These are phyloP conservation scores for Drosophila incognita DNA, from an alignment of 2,888 invertebrate genomes.

Conservation along the genomic window DNA sequence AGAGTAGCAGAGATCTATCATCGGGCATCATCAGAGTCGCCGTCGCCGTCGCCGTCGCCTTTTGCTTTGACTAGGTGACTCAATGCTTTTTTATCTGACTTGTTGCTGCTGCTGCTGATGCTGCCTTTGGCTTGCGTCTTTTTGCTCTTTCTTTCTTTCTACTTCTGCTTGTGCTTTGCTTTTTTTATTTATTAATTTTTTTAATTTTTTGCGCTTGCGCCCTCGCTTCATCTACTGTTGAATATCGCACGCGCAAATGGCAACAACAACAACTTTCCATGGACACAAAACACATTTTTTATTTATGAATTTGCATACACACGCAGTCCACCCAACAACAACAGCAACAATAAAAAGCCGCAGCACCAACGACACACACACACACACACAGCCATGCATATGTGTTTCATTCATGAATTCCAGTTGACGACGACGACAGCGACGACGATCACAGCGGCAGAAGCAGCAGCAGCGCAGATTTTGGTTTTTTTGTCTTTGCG, in stretches of 20 bases:
- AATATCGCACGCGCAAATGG: conserved; percentile 75
- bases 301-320: conserved; percentile 80
- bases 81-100: conserved; percentile 53
- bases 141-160: conserved; percentile 33
- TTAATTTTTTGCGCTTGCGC: conserved; percentile 21
- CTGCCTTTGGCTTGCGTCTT: conserved; percentile 22
- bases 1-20: conserved; percentile 58
- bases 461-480: conserved; percentile 38
- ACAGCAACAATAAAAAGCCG: conserved; percentile 30
- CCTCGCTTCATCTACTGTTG: conserved; percentile 25
- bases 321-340: conserved; percentile 51
- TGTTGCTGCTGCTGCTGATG: conserved; percentile 30
- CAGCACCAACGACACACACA: conserved; percentile 8
- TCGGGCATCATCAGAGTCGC: conserved; percentile 40
- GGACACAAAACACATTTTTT: conserved; percentile 65
- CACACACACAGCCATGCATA: conserved; percentile 56
- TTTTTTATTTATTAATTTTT: conserved; percentile 23
- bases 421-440: conserved; percentile 64
- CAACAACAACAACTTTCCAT: conserved; percentile 37
- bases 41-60: conserved; percentile 13
- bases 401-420: conserved; percentile 78
- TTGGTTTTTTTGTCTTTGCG: conserved; percentile 33
- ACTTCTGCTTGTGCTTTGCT: conserved; percentile 20
- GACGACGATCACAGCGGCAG: conserved; percentile 20
- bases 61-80: conserved; percentile 59